Conservation (phyloP, 2,113 vertebrate genomes). For the Anhinga anhinga region DNA sequence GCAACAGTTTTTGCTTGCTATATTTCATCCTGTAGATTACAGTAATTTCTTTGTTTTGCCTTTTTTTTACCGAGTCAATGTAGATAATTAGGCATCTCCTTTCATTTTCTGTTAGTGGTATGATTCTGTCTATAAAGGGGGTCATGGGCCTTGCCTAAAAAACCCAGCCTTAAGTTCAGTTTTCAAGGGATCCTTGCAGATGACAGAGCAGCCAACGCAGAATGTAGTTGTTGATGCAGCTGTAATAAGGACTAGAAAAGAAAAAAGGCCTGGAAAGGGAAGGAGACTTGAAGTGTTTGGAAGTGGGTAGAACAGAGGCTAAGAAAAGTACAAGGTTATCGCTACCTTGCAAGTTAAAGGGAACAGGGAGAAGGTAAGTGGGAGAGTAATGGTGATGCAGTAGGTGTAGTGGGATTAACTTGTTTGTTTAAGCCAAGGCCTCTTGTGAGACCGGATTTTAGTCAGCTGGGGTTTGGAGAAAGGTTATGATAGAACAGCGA, state of each 20-base stretch:
- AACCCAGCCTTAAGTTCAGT: neutral
- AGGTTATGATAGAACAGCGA: too few species aligned
- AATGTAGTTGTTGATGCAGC: neutral
- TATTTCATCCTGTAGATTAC: neutral
- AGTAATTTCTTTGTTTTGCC: neutral
- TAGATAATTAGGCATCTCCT: neutral
- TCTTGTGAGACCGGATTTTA: neutral
- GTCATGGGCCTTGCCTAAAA: neutral
- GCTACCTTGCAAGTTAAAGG: neutral
- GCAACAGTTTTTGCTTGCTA: neutral
- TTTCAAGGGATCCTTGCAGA: neutral
- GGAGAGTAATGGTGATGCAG: neutral
- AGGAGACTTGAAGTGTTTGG: neutral
- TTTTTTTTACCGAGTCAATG: neutral
- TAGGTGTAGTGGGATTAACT: rapidly evolving
- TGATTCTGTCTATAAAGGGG: neutral
- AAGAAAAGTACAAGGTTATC: neutral
- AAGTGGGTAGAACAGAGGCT: neutral
- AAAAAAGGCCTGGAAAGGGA: neutral
- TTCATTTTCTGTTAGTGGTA: neutral
- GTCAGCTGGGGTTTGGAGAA: neutral
- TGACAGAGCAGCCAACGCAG: neutral
- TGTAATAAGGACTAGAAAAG: neutral
- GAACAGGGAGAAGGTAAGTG: neutral
- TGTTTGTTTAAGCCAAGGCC: neutral